These are phyloP conservation scores for Aporophyla lueneburgensis DNA, from an alignment of 2,888 invertebrate species.

Conservation along the genomic window DNA sequence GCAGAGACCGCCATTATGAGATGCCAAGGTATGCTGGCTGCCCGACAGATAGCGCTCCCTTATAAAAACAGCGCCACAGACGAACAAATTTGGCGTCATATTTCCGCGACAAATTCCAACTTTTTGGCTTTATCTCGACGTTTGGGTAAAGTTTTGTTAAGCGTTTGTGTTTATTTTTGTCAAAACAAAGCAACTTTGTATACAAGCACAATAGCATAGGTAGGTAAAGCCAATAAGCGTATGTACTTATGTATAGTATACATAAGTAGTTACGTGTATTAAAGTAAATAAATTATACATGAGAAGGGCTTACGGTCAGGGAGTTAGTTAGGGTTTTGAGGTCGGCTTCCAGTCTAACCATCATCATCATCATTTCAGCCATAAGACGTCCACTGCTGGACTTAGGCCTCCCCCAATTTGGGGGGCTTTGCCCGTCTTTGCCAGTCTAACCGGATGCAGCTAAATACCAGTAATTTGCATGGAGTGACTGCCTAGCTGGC, in stretches of 20 bases:
- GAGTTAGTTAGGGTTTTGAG: too few species aligned
- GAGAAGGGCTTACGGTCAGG: neutral
- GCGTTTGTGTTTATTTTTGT: constrained; percentile 45
- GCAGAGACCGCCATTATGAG: neutral
- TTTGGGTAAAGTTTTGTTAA: constrained; percentile 42
- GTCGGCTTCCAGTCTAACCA: too few species aligned
- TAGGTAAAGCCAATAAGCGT: neutral
- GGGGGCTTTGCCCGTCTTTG: too few species aligned
- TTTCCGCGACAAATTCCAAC: constrained; percentile 55
- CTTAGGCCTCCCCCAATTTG: too few species aligned
- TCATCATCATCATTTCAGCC: too few species aligned
- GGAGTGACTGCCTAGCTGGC: neutral
- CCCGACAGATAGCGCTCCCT: constrained; percentile 47
- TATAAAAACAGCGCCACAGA: constrained; percentile 69
- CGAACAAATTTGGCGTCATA: constrained; percentile 69
- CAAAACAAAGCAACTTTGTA: constrained; percentile 26
- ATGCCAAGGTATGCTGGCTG: constrained; percentile 45
- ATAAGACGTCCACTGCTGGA: too few species aligned
- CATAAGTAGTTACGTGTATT: neutral
- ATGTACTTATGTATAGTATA: neutral
- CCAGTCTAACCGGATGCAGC: too few species aligned
- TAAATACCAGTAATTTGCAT: too few species aligned
- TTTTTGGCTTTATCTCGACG: constrained; percentile 41
- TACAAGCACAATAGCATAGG: neutral
- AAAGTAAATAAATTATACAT: constrained; percentile 23